phyloP scores from a whole-genome alignment of 2,797 vertebrate species.

The Danio choprae region DNA sequence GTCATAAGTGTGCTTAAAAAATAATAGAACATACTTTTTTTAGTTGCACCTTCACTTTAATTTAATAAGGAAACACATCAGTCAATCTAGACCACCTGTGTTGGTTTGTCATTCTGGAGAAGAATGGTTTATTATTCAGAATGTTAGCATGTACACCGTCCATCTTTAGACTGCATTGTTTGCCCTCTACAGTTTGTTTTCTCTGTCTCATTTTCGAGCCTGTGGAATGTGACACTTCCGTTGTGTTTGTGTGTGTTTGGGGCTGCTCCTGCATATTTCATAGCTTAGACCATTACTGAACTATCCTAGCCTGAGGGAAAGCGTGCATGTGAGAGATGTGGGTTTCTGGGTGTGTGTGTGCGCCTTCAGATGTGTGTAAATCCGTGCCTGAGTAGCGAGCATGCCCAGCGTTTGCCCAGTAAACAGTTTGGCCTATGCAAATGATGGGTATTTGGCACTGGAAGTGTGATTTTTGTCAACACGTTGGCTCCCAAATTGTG shows the following conservation, averaged over 20 bases:
- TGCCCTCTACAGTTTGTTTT: constrained; percentile 66
- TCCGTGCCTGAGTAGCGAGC: constrained; percentile 24
- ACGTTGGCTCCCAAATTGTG: constrained; percentile 15
- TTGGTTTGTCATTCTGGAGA: background rate
- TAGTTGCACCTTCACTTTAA: background rate
- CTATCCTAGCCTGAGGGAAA: constrained; percentile 47
- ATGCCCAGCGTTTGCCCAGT: constrained; percentile 47
- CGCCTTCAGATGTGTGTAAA: constrained; percentile 38
- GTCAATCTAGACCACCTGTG: background rate
- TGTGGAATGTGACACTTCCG: constrained; percentile 74
- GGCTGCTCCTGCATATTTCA: constrained; percentile 76
- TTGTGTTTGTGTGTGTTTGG: constrained; percentile 60
- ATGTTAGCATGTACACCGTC: constrained; percentile 19
- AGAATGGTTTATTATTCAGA: constrained; percentile 19
- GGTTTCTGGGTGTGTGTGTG: constrained; percentile 25
- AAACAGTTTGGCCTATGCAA: constrained; percentile 51
- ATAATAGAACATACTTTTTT: background rate
- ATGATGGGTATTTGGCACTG: constrained; percentile 21
- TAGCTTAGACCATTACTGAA: constrained; percentile 63
- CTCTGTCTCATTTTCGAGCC: constrained; percentile 57
- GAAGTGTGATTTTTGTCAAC: constrained; percentile 22
- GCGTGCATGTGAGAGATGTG: constrained; percentile 13
- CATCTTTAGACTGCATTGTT: constrained; percentile 28
- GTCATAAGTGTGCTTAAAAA: too few species aligned
- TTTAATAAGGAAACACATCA: constrained; percentile 1